Evolutionary conservation across 2,113 vertebrate species (phyloP).

Genomic region (Rhinichthys klamathensis): DNA sequence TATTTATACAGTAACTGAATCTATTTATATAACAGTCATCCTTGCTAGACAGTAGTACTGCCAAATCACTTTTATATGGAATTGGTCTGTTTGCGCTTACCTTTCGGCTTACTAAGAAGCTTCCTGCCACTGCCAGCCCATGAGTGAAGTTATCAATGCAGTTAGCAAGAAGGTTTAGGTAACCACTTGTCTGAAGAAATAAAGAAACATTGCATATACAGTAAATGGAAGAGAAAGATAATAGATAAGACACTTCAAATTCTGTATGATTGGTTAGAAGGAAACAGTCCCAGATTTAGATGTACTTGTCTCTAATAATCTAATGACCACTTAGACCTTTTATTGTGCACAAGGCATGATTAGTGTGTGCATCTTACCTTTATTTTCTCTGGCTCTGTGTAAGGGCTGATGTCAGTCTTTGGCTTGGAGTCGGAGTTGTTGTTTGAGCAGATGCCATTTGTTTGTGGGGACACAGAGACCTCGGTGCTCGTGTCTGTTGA

Average conservation of each 20-base stretch:
- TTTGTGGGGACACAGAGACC: conserved; percentile 47
- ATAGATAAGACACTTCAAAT: neutral
- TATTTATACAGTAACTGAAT: neutral
- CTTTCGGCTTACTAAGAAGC: conserved; percentile 97
- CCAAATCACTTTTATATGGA: neutral
- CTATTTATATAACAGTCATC: neutral
- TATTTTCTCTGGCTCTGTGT: conserved; percentile 69
- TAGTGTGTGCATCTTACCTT: conserved; percentile 65
- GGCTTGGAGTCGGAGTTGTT: conserved; percentile 66
- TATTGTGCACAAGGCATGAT: neutral
- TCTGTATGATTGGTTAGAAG: neutral
- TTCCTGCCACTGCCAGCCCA: conserved; percentile 92
- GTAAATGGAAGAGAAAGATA: neutral
- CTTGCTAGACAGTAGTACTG: neutral
- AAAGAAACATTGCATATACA: neutral
- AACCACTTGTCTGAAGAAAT: conserved; percentile 87
- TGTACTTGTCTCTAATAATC: neutral
- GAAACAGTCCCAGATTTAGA: neutral
- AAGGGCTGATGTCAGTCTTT: conserved; percentile 59
- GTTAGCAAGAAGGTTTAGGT: conserved; percentile 96
- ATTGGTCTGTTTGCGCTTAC: conserved; percentile 72
- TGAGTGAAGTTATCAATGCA: conserved; percentile 99
- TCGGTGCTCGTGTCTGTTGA: conserved; percentile 18
- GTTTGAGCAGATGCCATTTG: conserved; percentile 67
- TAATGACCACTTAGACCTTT: neutral